A percentile compares a stretch with the other conserved stretches of the same genome.
Evolutionary conservation across 2,888 invertebrate genomes (phyloP).

Genomic region (Hirtodrosophila alboralis): DNA sequence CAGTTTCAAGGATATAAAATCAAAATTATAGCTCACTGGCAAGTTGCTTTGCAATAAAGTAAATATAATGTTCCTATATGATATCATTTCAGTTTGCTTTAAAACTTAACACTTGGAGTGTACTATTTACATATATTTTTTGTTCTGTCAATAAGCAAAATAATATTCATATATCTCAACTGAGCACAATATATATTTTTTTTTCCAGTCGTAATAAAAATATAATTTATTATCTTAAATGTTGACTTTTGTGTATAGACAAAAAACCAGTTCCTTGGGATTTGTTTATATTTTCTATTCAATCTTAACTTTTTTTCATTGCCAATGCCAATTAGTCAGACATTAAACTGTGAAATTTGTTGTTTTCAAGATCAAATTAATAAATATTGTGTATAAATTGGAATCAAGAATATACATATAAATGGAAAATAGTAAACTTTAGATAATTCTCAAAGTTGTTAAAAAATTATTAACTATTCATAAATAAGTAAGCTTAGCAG

Average conservation of each 20-base stretch:
- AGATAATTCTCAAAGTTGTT: no score
- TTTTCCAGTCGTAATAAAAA: not conserved
- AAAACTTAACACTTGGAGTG: constrained; percentile 15
- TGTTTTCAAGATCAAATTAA: constrained; percentile 9
- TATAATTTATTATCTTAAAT: not conserved
- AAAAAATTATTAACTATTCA: not conserved
- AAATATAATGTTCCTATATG: not conserved
- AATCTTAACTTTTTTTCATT: constrained; percentile 21
- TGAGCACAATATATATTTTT: constrained; percentile 1
- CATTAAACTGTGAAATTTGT: not conserved
- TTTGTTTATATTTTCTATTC: constrained; percentile 16
- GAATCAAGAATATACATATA: not conserved
- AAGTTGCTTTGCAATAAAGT: no score
- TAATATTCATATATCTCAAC: not conserved
- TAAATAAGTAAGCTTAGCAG: constrained; percentile 1
- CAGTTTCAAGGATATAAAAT: constrained; percentile 12
- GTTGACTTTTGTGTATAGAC: not conserved
- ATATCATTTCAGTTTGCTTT: constrained; percentile 12
- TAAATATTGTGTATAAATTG: constrained; percentile 1
- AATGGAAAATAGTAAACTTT: no score
- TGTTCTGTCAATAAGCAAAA: constrained; percentile 25
- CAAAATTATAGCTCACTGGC: no score
- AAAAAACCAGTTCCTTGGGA: constrained; percentile 21
- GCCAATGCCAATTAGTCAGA: constrained; percentile 19
- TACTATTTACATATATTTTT: constrained; percentile 33